phyloP scores from a whole-genome alignment of 1,140 invertebrate genomes.

The Micrasema longulum region DNA sequence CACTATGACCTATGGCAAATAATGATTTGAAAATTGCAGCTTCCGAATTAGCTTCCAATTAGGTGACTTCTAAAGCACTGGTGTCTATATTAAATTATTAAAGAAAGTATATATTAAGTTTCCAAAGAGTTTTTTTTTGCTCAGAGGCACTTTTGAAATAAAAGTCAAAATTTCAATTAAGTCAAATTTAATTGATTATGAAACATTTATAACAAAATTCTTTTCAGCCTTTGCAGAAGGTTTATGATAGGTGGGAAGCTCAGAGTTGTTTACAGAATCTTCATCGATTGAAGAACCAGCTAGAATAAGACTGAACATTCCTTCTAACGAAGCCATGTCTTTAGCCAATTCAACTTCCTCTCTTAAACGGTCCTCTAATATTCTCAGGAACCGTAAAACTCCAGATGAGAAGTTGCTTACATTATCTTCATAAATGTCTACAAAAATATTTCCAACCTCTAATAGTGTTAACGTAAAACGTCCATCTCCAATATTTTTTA shows the following conservation, averaged over 20 bases:
- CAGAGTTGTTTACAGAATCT: slow-evolving; percentile 56
- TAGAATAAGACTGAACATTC: slow-evolving; percentile 77
- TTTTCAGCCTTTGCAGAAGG: slow-evolving; percentile 72
- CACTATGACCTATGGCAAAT: too few relatives aligned
- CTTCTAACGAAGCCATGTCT: slow-evolving; percentile 74
- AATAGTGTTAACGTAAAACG: slow-evolving; percentile 80
- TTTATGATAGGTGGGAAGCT: slow-evolving; percentile 58
- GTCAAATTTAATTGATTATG: slow-evolving; percentile 53
- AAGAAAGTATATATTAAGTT: too few relatives aligned
- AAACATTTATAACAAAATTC: slow-evolving; percentile 73
- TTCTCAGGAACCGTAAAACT: slow-evolving; percentile 71
- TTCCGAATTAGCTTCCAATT: too few relatives aligned
- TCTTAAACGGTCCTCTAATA: slow-evolving; percentile 72
- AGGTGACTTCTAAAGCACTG: too few relatives aligned
- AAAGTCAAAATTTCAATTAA: too few relatives aligned
- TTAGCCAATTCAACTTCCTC: slow-evolving; percentile 76
- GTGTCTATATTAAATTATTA: too few relatives aligned
- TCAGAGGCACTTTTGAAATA: too few relatives aligned
- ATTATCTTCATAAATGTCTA: slow-evolving; percentile 79
- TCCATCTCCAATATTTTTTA: slow-evolving; percentile 78
- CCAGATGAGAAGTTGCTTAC: slow-evolving; percentile 69
- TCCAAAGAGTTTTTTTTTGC: too few relatives aligned
- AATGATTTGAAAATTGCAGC: too few relatives aligned
- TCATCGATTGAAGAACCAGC: slow-evolving; percentile 66
- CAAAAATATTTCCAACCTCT: slow-evolving; percentile 78